Evolutionary conservation across 1,140 invertebrate species (phyloP).

Genomic region (Proales similis): DNA sequence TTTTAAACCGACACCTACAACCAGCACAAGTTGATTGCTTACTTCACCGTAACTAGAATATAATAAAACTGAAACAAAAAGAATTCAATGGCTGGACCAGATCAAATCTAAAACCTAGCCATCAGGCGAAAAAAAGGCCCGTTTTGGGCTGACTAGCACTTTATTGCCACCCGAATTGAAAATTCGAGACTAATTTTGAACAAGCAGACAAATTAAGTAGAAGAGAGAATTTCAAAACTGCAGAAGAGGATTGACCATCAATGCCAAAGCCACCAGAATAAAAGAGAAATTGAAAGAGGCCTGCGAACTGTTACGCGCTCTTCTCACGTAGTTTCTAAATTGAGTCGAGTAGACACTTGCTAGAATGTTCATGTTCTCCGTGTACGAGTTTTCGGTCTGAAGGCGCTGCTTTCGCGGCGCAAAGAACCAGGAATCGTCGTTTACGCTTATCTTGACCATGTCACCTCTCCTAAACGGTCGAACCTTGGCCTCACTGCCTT

Average conservation of each 20-base stretch:
- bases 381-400: slow-evolving; percentile 14
- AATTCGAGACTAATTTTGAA: neutral
- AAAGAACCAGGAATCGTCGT: slow-evolving; percentile 22
- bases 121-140: neutral
- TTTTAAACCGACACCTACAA: neutral
- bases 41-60: too few species aligned
- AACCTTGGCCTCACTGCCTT: slow-evolving; percentile 2
- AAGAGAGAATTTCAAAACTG: neutral
- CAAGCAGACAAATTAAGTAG: too few species aligned
- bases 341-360: slow-evolving; percentile 25
- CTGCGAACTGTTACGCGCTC: neutral
- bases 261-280: neutral
- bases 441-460: slow-evolving; percentile 6
- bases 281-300: neutral
- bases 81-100: too few species aligned
- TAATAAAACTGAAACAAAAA: too few species aligned
- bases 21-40: too few species aligned
- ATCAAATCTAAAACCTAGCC: neutral
- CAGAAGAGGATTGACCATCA: neutral
- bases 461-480: slow-evolving; percentile 11
- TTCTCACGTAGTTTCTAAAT: slow-evolving; percentile 4
- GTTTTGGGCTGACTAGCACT: too few species aligned
- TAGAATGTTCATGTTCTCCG: slow-evolving; percentile 32
- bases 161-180: neutral
- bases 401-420: slow-evolving; percentile 10